phyloP scores from a whole-genome alignment of 2,797 vertebrate species.

The Sebastiscus albofasciatus region DNA sequence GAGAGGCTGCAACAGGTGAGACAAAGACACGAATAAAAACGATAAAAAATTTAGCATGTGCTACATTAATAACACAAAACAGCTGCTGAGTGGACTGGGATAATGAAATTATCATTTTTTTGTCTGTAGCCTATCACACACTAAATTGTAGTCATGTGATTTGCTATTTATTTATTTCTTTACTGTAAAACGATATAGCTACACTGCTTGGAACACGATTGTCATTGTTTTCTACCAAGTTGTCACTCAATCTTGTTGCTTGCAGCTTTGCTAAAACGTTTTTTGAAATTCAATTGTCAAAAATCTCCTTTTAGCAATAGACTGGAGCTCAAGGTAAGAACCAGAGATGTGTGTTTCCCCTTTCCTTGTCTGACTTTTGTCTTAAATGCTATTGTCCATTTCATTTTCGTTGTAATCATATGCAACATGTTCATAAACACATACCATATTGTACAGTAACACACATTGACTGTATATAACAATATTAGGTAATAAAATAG shows the following conservation, averaged over 20 bases:
- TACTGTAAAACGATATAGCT: background rate
- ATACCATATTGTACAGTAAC: background rate
- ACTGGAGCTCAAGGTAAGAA: too few relatives aligned
- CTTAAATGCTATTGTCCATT: too few relatives aligned
- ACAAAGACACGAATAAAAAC: background rate
- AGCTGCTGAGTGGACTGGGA: background rate
- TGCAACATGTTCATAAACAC: background rate
- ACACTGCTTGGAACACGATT: background rate
- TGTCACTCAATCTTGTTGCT: too few relatives aligned
- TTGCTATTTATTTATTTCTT: background rate
- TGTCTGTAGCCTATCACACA: too few relatives aligned
- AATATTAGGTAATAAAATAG: background rate
- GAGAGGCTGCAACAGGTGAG: constrained; percentile 39
- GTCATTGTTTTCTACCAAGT: too few relatives aligned
- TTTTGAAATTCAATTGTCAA: too few relatives aligned
- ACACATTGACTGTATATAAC: background rate
- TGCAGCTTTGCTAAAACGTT: too few relatives aligned
- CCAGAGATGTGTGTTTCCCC: too few relatives aligned
- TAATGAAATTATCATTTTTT: background rate
- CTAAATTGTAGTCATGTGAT: background rate
- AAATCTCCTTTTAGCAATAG: too few relatives aligned
- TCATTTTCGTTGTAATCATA: too few relatives aligned
- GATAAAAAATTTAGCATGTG: too few relatives aligned
- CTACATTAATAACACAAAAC: background rate
- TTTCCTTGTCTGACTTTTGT: too few relatives aligned